Evolutionary conservation across 92 coral and sea anemone genomes (phyloP).

Genomic region (Blastomussa wellsi): DNA sequence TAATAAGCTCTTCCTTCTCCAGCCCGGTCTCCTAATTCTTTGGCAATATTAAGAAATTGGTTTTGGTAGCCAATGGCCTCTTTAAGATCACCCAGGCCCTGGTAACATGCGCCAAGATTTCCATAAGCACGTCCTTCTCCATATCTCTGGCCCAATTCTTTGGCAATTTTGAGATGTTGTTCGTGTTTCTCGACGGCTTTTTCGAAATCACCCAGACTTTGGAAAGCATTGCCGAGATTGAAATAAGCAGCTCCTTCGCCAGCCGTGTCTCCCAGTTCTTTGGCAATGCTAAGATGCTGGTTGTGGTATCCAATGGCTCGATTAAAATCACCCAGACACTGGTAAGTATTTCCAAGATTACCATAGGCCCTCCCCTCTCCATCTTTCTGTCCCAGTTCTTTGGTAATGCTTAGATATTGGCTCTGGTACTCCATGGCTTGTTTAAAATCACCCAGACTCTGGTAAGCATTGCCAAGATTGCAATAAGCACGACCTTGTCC

Average conservation of each 20-base stretch:
- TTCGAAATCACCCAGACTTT: background rate
- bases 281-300: too few relatives aligned
- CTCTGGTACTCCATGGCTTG: background rate
- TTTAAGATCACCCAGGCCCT: too few relatives aligned
- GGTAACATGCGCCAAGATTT: too few relatives aligned
- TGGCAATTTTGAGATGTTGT: constrained; percentile 2
- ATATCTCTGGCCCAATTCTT: background rate
- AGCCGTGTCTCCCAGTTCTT: too few relatives aligned
- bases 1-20: background rate
- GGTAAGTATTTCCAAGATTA: too few relatives aligned
- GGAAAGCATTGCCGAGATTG: constrained; percentile 10
- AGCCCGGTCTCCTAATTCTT: background rate
- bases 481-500: background rate
- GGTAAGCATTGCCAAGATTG: background rate
- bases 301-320: too few relatives aligned
- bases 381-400: background rate
- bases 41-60: background rate
- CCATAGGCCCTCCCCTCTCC: too few relatives aligned
- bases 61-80: background rate
- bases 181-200: background rate
- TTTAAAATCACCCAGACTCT: background rate
- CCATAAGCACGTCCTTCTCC: too few relatives aligned
- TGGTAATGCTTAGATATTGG: background rate
- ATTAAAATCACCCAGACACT: too few relatives aligned
- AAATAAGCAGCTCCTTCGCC: background rate